phyloP scores from a whole-genome alignment of 2,888 invertebrate genomes.

The Daptonema setosum region DNA sequence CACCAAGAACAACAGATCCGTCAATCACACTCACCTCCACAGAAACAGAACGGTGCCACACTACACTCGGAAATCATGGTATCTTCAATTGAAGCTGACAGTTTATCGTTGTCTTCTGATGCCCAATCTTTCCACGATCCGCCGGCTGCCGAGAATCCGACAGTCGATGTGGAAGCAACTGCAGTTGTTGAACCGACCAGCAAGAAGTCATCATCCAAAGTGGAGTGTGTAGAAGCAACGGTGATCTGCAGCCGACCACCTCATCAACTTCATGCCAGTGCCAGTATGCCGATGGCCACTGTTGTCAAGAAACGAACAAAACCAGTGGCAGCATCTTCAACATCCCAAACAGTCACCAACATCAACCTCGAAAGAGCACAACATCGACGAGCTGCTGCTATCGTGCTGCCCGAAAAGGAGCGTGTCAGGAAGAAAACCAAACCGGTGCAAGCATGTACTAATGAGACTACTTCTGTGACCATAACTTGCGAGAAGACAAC shows the following conservation, averaged over 20 bases:
- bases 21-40: too few relatives aligned
- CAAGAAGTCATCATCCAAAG: too few relatives aligned
- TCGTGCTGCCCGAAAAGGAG: neutral
- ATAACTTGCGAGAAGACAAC: neutral
- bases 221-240: neutral
- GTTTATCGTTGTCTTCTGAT: too few relatives aligned
- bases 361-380: neutral
- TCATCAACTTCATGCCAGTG: neutral
- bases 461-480: neutral
- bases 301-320: neutral
- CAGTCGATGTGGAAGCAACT: too few relatives aligned
- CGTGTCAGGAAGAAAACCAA: neutral
- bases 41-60: too few relatives aligned
- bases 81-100: too few relatives aligned
- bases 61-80: too few relatives aligned
- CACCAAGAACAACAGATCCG: too few relatives aligned
- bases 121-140: too few relatives aligned
- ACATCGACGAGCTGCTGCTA: neutral
- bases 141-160: too few relatives aligned
- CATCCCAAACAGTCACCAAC: neutral
- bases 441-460: neutral
- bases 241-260: neutral
- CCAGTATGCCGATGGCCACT: neutral
- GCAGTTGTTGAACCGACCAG: too few relatives aligned
- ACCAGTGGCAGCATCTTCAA: neutral